Evolutionary conservation across 1,140 invertebrate genomes (phyloP), one percentile per base, ranked within the genome.

Genomic region (Papilio aristodemus): DNA sequence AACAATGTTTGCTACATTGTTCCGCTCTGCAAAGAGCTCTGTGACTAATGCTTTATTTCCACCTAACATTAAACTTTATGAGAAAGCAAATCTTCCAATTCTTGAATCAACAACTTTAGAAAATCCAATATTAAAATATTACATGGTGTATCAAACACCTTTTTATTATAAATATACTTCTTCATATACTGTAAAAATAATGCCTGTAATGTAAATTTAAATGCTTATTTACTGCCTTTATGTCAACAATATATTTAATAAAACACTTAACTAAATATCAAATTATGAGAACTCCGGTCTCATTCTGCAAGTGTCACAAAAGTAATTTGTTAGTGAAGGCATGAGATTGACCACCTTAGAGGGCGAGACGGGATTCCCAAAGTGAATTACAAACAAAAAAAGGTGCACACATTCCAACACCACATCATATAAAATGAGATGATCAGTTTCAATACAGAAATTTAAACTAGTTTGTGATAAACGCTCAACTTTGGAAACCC

Each of bases 401-500:
- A 66, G 60, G 54, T 69, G 25, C 60, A 54, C 60, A 57, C 37
- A 60, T 50, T 69, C 71, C 67, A 72, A 72, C 68, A 63, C 68
- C 67, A 66, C 62, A 58, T 36, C 58, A 22, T 62, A 60, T 41
- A 68, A 70, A 60, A 66, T 66, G 63, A 22, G 63, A 66, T 66
- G 39, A 19, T 25, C 38, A 38, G 5, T 22, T 46, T 27, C 39
- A 46, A 76, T 74, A 72, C 75, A 72, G 78, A 79, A 75, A 69
- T 72, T 75, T 75, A 81, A 79, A 77, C 71, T 77, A 69, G 84
- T 87, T 87, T 80, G 83, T 54, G 81, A 86, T 80, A 80, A 78
- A 75, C 73, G 43, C 79, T 81, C 71, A 68, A 78, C 85, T 89
- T 90, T 87, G 82, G 86, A 90, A 90, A 87, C 83, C 82, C 81